Conservation (phyloP, 2,888 invertebrate species). For the Ypsolopha scabrella region DNA sequence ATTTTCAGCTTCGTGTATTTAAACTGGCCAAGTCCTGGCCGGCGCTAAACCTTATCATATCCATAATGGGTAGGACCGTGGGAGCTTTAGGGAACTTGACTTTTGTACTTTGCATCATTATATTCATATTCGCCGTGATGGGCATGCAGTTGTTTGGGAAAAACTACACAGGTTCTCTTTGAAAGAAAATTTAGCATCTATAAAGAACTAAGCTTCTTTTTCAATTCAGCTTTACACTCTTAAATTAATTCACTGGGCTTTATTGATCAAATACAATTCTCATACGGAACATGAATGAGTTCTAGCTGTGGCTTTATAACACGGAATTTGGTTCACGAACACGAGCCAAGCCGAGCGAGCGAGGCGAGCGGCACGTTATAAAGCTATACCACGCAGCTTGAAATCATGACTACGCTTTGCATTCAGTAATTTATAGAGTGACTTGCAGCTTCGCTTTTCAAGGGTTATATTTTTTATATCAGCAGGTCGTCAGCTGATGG, state of each 20-base stretch:
- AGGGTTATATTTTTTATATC: slow-evolving; percentile 43
- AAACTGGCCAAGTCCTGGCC: slow-evolving; percentile 98
- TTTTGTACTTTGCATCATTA: slow-evolving; percentile 95
- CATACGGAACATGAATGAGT: slow-evolving; percentile 42
- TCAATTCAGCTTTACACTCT: slow-evolving; percentile 66
- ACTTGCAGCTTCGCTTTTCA: slow-evolving; percentile 67
- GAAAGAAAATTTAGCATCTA: slow-evolving; percentile 63
- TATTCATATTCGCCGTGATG: slow-evolving; percentile 98
- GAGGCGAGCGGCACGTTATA: slow-evolving; percentile 39
- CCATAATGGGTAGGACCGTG: slow-evolving; percentile 95
- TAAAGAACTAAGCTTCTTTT: slow-evolving; percentile 59
- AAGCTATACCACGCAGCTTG: slow-evolving; percentile 67
- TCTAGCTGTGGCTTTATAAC: slow-evolving; percentile 64
- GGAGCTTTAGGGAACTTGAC: slow-evolving; percentile 96
- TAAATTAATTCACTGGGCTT: slow-evolving; percentile 63
- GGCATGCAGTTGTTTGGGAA: slow-evolving; percentile 96
- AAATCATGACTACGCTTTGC: slow-evolving; percentile 61
- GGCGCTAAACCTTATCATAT: slow-evolving; percentile 93
- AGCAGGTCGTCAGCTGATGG: slow-evolving; percentile 60
- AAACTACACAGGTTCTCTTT: slow-evolving; percentile 81
- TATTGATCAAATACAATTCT: slow-evolving; percentile 54
- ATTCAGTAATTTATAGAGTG: slow-evolving; percentile 63
- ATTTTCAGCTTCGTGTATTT: slow-evolving; percentile 92
- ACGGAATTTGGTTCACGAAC: slow-evolving; percentile 40
- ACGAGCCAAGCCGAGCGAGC: slow-evolving; percentile 23